A percentile compares a stretch with the other conserved stretches of the same genome.
Evolutionary conservation across 2,888 invertebrate species (phyloP).

Genomic region (Drosophila fulvimacula): DNA sequence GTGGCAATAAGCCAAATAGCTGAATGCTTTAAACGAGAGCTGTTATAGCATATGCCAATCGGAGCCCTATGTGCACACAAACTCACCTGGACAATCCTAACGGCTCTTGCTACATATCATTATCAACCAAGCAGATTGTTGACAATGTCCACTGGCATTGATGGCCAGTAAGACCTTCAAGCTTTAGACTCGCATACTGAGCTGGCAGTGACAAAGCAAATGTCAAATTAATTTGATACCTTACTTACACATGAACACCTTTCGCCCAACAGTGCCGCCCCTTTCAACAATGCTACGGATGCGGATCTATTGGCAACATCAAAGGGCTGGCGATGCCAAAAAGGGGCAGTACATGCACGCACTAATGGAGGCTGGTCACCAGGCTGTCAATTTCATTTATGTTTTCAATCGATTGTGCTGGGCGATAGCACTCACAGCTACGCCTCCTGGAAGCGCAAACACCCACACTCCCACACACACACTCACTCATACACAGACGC

Average conservation of each 20-base stretch:
- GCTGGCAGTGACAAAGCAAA: conserved; percentile 76
- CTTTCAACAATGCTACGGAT: conserved; percentile 19
- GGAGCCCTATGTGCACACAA: not conserved
- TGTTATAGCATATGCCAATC: conserved; percentile 11
- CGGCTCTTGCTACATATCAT: conserved; percentile 39
- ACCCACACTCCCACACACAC: conserved; percentile 12
- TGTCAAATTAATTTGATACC: conserved; percentile 79
- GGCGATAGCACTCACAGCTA: conserved; percentile 51
- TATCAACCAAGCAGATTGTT: conserved; percentile 37
- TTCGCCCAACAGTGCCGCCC: conserved; percentile 23
- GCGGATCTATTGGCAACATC: conserved; percentile 51
- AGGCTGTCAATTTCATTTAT: conserved; percentile 81
- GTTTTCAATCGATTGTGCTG: conserved; percentile 76
- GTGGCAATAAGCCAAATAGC: conserved; percentile 67
- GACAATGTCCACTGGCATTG: conserved; percentile 31
- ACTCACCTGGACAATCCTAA: not conserved
- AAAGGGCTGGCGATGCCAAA: conserved; percentile 46
- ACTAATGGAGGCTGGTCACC: conserved; percentile 58
- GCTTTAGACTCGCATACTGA: conserved; percentile 32
- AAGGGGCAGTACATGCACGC: conserved; percentile 15
- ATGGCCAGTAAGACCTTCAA: conserved; percentile 19
- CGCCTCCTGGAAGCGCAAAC: conserved; percentile 14
- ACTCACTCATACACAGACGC: conserved; percentile 21
- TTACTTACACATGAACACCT: conserved; percentile 66
- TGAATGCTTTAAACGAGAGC: conserved; percentile 10